These are phyloP conservation scores for Chloromyia formosa DNA, from an alignment of 2,888 invertebrate species.

Conservation along the genomic window DNA sequence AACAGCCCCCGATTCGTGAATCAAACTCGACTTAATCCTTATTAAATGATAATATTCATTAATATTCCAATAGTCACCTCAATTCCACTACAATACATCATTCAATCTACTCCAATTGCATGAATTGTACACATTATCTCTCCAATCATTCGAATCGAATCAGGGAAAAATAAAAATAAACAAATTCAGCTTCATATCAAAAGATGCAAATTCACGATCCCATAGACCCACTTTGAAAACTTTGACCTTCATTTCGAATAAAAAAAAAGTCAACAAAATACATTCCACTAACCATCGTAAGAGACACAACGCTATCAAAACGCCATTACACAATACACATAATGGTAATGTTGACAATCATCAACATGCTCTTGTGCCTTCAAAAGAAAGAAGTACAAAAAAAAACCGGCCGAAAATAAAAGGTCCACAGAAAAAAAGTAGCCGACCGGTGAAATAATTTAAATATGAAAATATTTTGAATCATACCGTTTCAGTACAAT, in stretches of 20 bases:
- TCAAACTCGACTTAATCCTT: too few species aligned
- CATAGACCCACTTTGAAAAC: not conserved
- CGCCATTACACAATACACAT: not conserved
- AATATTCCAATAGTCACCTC: too few species aligned
- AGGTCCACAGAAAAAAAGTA: too few species aligned
- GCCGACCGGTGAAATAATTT: not conserved
- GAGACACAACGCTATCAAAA: not conserved
- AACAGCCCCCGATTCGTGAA: too few species aligned
- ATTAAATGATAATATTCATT: too few species aligned
- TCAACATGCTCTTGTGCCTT: not conserved
- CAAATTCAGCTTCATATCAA: not conserved
- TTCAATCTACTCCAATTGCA: too few species aligned
- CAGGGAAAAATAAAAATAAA: not conserved
- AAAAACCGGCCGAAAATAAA: too few species aligned
- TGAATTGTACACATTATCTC: too few species aligned
- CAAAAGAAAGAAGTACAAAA: too few species aligned
- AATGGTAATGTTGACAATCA: not conserved
- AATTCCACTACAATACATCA: too few species aligned
- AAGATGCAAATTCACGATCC: not conserved
- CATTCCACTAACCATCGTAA: not conserved
- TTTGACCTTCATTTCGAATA: not conserved
- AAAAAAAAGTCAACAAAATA: not conserved
- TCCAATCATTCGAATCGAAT: too few species aligned
- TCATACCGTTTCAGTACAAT: not conserved
- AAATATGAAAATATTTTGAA: not conserved